Percentiles rank a stretch among this genome's conserved stretches.
phyloP scores from a whole-genome alignment of 2,113 vertebrate species.

The Odobenus rosmarus region DNA sequence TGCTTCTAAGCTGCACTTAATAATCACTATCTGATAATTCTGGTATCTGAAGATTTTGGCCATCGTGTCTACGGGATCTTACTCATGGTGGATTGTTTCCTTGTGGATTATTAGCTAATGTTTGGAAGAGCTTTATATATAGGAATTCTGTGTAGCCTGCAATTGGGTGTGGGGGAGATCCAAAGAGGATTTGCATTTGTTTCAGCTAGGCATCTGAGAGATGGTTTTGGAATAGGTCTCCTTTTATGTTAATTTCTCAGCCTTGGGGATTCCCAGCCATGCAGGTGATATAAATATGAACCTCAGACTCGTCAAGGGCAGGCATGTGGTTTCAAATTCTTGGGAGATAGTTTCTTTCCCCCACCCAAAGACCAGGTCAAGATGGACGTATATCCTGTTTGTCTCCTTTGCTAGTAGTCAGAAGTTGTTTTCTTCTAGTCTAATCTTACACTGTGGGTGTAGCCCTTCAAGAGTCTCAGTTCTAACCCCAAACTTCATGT shows the following conservation, averaged over 20 bases:
- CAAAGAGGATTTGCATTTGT: background rate
- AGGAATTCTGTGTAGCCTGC: background rate
- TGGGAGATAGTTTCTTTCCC: background rate
- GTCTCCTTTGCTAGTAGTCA: background rate
- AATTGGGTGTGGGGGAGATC: background rate
- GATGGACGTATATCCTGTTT: background rate
- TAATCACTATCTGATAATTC: conserved; percentile 1
- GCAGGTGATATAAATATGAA: background rate
- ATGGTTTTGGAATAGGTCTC: background rate
- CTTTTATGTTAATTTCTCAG: background rate
- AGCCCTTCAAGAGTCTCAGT: background rate
- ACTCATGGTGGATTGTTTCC: background rate
- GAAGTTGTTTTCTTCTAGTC: background rate
- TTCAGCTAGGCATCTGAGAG: background rate
- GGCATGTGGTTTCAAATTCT: background rate
- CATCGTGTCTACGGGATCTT: background rate
- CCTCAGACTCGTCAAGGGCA: background rate
- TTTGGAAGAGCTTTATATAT: background rate
- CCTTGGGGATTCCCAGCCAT: background rate
- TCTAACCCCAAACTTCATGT: background rate
- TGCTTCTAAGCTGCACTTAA: background rate
- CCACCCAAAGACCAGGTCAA: background rate
- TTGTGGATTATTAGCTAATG: background rate
- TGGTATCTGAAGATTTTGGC: background rate
- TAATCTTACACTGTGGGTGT: background rate